Evolutionary conservation across 2,797 vertebrate genomes (phyloP), one percentile per base, ranked within the genome.

Genomic region (Melanotaenia boesemani): DNA sequence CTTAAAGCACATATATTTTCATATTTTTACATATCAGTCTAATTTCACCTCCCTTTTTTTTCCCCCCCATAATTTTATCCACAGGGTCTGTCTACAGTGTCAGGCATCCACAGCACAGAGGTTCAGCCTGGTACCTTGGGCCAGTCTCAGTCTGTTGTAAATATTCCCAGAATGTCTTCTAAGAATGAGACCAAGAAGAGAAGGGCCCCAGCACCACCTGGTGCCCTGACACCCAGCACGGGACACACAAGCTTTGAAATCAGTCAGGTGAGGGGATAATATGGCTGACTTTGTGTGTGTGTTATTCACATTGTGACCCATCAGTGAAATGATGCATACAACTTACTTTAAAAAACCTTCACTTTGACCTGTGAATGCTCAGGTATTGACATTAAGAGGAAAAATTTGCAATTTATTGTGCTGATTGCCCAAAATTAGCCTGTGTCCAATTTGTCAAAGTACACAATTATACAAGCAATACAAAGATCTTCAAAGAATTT

Each of bases 161-260:
- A 94, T 89, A 91, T 98, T 90, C 93, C 95, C 2, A 95, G 93
- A 77, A 88, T 94, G 80, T 91, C 95, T 65, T 92, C 93, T 67
- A 96, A 93, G 54, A 84, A 90, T n/a, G 94, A 98, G 67, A 85
- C 93, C 65, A 99, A 98, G 78, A 99, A 99, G 82, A 95, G 96
- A 32, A 95, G 95, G 55, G 97, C 98, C 6, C 98, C 97, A 5
- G 94, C 91, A 50, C 96, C 96, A 0, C 96, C 96, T 0, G 82
- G 67, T 63, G 62, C 69, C n/a, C 74, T 70, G 10, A 74, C 77
- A 61, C 70, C 86, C 64, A 65, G 62, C 24, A 52, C 77, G 70
- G 78, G 44, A 63, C 67, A 87, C 30, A n/a, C 70, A 37, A 55
- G 50, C 61, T 76, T 63, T 61, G 90, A 87, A 12, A 59, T 34